Evolutionary conservation across 2,888 invertebrate species (phyloP).

Genomic region (Campoletis raptor): DNA sequence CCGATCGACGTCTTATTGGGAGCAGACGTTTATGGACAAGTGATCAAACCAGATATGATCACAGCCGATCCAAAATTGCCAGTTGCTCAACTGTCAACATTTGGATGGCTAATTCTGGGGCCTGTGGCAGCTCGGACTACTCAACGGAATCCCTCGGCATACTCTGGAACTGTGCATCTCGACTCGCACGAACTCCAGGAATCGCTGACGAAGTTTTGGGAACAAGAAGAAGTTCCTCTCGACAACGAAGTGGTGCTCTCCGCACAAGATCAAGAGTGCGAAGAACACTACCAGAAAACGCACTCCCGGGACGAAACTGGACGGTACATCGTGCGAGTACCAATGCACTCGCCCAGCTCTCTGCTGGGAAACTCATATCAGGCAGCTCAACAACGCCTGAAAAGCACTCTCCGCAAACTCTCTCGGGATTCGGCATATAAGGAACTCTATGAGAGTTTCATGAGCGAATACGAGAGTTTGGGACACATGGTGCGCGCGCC

Average conservation of each 20-base stretch:
- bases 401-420: constrained; percentile 1
- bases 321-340: constrained; percentile 28
- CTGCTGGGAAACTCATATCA: constrained; percentile 10
- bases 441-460: constrained; percentile 13
- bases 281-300: constrained; percentile 30
- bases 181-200: constrained; percentile 9
- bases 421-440: neutral
- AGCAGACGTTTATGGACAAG: constrained; percentile 21
- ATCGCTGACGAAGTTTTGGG: constrained; percentile 37
- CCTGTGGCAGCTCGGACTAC: neutral
- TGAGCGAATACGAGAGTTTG: constrained; percentile 15
- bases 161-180: neutral
- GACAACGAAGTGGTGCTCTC: neutral
- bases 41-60: constrained; percentile 15
- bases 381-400: constrained; percentile 32
- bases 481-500: constrained; percentile 22
- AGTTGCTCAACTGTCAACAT: neutral
- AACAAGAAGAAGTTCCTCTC: constrained; percentile 24
- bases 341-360: neutral
- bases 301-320: constrained; percentile 17
- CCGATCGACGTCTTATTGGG: constrained; percentile 15
- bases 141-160: neutral
- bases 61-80: constrained; percentile 8
- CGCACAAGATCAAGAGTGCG: constrained; percentile 42
- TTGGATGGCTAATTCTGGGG: constrained; percentile 24